Evolutionary conservation across 2,888 invertebrate genomes (phyloP).

Genomic region (Lypha dubia): DNA sequence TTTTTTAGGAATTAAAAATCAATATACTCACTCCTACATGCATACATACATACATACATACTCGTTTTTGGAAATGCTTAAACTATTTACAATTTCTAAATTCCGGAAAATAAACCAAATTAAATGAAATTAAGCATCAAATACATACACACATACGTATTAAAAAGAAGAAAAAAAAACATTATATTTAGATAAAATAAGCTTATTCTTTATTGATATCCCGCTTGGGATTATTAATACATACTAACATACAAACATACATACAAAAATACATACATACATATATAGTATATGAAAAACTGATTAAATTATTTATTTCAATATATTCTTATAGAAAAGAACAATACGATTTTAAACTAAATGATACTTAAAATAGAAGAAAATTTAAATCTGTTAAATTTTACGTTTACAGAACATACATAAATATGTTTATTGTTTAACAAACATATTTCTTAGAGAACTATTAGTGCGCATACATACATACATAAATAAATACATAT

Average conservation of each 20-base stretch:
- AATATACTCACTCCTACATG: no score
- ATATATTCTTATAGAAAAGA: slow-evolving; percentile 1
- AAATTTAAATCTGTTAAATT: no score
- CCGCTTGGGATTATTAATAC: slow-evolving; percentile 7
- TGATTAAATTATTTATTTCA: slow-evolving; percentile 1
- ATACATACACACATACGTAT: slow-evolving; percentile 1
- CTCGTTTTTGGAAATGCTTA: no score
- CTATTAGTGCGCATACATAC: no score
- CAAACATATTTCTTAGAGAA: not conserved
- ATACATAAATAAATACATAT: no score
- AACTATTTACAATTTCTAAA: slow-evolving; percentile 5
- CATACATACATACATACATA: no score
- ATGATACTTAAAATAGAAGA: slow-evolving; percentile 1
- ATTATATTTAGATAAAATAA: slow-evolving; percentile 9
- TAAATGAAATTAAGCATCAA: not conserved
- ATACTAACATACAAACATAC: not conserved
- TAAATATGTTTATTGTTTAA: not conserved
- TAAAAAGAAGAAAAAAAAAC: no score
- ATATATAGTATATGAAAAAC: no score
- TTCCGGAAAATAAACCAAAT: not conserved
- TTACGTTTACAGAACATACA: not conserved
- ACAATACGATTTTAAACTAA: slow-evolving; percentile 20
- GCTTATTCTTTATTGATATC: slow-evolving; percentile 11
- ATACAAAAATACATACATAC: no score
- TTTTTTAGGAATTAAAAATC: not conserved